Conservation (phyloP, 1,140 invertebrate genomes). For the Trichonephila clavipes region DNA sequence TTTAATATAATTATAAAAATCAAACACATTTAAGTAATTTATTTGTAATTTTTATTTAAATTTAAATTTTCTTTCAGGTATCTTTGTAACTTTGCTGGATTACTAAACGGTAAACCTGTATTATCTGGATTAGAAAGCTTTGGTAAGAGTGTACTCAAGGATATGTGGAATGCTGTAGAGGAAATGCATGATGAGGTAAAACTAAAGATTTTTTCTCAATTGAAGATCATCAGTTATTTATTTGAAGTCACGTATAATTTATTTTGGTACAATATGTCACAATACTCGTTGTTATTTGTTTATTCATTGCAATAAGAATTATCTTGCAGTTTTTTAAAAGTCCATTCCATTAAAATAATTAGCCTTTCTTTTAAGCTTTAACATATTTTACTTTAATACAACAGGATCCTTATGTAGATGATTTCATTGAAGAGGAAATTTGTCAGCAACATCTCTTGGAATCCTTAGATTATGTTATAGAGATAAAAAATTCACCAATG, state of each 20-base stretch:
- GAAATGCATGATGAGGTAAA: slow-evolving; percentile 69
- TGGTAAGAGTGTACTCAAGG: slow-evolving; percentile 80
- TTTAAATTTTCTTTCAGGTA: slow-evolving; percentile 79
- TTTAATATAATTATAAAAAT: not conserved
- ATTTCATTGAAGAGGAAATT: slow-evolving; percentile 79
- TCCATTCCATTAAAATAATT: no score
- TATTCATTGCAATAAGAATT: no score
- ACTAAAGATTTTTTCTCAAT: not conserved
- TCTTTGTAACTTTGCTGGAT: slow-evolving; percentile 81
- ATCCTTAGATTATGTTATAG: slow-evolving; percentile 72
- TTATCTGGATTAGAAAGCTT: slow-evolving; percentile 81
- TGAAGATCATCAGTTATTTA: not conserved
- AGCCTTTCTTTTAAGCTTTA: no score
- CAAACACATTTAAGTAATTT: not conserved
- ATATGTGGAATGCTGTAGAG: slow-evolving; percentile 81
- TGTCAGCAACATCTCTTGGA: slow-evolving; percentile 76
- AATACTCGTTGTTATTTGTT: no score
- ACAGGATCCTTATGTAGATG: slow-evolving; percentile 61
- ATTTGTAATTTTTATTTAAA: not conserved
- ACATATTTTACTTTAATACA: slow-evolving; percentile 49
- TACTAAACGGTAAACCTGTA: slow-evolving; percentile 80
- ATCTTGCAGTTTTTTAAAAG: no score
- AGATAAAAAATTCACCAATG: slow-evolving; percentile 64
- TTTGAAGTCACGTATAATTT: not conserved
- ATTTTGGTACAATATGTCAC: no score